These are phyloP conservation scores for Diachrysia chrysitis DNA, from an alignment of 2,888 invertebrate genomes.

Conservation along the genomic window DNA sequence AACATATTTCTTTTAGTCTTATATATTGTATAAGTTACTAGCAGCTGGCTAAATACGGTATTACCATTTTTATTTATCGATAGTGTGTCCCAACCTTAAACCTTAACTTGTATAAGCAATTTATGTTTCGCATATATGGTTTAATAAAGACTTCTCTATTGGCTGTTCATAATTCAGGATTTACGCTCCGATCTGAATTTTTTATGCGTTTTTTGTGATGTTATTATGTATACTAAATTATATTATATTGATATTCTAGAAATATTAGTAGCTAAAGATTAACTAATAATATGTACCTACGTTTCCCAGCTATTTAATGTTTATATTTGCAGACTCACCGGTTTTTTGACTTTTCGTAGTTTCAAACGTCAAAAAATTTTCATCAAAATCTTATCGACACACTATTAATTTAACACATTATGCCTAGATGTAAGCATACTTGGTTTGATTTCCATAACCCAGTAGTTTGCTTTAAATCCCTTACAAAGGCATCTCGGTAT, in stretches of 20 bases:
- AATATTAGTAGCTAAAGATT: neutral
- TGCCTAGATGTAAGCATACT: too few species aligned
- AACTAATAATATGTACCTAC: neutral
- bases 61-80: neutral
- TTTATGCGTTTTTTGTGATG: slow-evolving; percentile 19
- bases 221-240: neutral
- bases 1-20: too few species aligned
- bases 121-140: slow-evolving; percentile 73
- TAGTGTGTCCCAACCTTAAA: slow-evolving; percentile 57
- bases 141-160: slow-evolving; percentile 74
- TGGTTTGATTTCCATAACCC: too few species aligned
- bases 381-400: too few species aligned
- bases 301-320: too few species aligned
- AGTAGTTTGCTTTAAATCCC: too few species aligned
- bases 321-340: too few species aligned
- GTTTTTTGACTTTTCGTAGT: neutral
- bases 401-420: too few species aligned
- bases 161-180: slow-evolving; percentile 69
- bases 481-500: too few species aligned
- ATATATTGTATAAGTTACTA: too few species aligned
- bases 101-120: slow-evolving; percentile 66
- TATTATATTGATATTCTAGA: neutral
- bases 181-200: slow-evolving; percentile 53
- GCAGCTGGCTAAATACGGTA: neutral
- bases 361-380: too few species aligned